Conservation (phyloP, 2,888 invertebrate genomes). For the Coremacera marginata region DNA sequence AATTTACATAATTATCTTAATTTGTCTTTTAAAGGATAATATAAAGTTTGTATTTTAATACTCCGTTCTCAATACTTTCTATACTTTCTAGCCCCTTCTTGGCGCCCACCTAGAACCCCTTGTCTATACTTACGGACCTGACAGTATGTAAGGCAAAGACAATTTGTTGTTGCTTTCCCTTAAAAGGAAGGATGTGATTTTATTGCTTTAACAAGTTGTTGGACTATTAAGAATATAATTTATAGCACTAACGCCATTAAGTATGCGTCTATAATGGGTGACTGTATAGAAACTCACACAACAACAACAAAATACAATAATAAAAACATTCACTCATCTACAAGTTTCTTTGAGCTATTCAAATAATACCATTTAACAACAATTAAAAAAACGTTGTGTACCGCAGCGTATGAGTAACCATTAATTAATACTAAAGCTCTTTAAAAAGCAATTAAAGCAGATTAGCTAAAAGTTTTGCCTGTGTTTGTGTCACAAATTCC, state of each 20-base stretch:
- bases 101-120: no score
- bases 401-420: slow-evolving; percentile 56
- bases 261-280: neutral
- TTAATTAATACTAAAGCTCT: slow-evolving; percentile 55
- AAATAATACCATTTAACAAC: neutral
- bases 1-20: no score
- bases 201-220: slow-evolving; percentile 38
- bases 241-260: slow-evolving; percentile 30
- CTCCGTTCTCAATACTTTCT: no score
- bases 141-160: neutral
- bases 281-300: no score
- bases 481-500: slow-evolving; percentile 26
- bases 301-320: no score
- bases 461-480: slow-evolving; percentile 53
- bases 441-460: slow-evolving; percentile 66
- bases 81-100: no score
- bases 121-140: no score
- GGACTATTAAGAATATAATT: slow-evolving; percentile 32
- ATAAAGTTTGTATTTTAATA: no score
- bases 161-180: slow-evolving; percentile 6
- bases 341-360: neutral
- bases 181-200: slow-evolving; percentile 24
- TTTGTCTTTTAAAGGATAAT: no score
- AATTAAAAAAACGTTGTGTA: neutral
- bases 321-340: neutral